These are phyloP conservation scores for Zootermopsis nevadensis DNA, from an alignment of 2,888 invertebrate genomes.

Conservation along the genomic window DNA sequence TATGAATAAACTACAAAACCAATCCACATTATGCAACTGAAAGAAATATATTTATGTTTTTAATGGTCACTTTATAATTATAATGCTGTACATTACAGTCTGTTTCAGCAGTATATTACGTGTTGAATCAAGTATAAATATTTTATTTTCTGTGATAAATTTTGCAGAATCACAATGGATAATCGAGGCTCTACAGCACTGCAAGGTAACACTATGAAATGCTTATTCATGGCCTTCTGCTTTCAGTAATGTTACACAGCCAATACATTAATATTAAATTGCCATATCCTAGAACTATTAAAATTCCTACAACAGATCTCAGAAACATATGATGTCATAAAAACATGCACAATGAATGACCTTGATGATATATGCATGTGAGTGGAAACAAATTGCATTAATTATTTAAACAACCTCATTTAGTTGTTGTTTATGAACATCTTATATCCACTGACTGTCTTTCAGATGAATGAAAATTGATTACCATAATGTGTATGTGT, in stretches of 20 bases:
- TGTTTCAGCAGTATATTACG: not conserved
- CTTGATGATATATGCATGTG: too few relatives aligned
- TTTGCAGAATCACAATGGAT: conserved; percentile 4
- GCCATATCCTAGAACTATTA: not conserved
- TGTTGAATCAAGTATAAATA: not conserved
- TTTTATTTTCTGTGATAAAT: not conserved
- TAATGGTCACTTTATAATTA: not conserved
- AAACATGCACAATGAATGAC: conserved; percentile 1
- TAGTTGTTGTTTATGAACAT: too few relatives aligned
- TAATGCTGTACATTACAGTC: conserved; percentile 12
- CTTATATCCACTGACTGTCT: too few relatives aligned
- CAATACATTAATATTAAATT: conserved; percentile 11
- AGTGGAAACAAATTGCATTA: too few relatives aligned
- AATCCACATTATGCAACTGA: not conserved
- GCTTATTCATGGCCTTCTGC: conserved; percentile 41
- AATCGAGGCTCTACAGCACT: conserved; percentile 34
- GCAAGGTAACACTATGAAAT: conserved; percentile 28
- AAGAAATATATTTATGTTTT: not conserved
- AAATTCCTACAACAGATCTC: conserved; percentile 21
- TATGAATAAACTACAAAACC: not conserved
- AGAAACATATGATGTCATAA: not conserved
- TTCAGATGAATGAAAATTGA: too few relatives aligned
- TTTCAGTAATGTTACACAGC: conserved; percentile 15
- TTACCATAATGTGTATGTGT: too few relatives aligned
- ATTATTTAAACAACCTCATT: too few relatives aligned